These are phyloP conservation scores for Stichopus horrens DNA, from an alignment of 53 echinoderm and acorn worm species.

Conservation along the genomic window DNA sequence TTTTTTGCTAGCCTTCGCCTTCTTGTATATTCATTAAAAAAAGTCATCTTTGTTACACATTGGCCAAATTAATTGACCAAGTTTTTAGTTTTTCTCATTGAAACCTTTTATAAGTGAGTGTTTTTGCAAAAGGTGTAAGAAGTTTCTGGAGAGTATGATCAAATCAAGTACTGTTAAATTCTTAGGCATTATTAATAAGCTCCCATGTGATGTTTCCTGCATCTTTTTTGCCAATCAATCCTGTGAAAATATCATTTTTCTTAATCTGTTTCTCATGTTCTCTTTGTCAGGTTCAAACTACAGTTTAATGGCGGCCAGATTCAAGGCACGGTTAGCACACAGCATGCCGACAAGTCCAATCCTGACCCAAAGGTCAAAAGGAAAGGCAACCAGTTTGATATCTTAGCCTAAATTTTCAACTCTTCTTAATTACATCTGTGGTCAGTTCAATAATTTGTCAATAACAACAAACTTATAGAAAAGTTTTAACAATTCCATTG, in stretches of 20 bases:
- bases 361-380: slow-evolving; percentile 79
- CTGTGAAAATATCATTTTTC: background rate
- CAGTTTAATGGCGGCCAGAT: slow-evolving; percentile 86
- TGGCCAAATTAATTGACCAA: too few species aligned
- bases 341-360: slow-evolving; percentile 67
- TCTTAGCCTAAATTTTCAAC: slow-evolving; percentile 60
- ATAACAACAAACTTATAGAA: too few species aligned
- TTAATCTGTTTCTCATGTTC: background rate
- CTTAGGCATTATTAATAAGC: background rate
- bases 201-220: background rate
- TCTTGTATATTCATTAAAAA: too few species aligned
- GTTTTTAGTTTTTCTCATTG: background rate
- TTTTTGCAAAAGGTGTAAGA: too few species aligned
- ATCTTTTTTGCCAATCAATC: background rate
- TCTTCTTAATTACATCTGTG: background rate
- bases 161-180: background rate
- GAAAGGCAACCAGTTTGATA: slow-evolving; percentile 79
- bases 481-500: too few species aligned
- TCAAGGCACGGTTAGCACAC: slow-evolving; percentile 76
- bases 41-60: too few species aligned
- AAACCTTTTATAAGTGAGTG: background rate
- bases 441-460: background rate
- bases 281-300: slow-evolving; percentile 67
- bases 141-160: too few species aligned
- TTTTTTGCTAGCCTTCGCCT: too few species aligned